Evolutionary conservation across 2,797 vertebrate species (phyloP).

Genomic region (Hafferia zeledoni): DNA sequence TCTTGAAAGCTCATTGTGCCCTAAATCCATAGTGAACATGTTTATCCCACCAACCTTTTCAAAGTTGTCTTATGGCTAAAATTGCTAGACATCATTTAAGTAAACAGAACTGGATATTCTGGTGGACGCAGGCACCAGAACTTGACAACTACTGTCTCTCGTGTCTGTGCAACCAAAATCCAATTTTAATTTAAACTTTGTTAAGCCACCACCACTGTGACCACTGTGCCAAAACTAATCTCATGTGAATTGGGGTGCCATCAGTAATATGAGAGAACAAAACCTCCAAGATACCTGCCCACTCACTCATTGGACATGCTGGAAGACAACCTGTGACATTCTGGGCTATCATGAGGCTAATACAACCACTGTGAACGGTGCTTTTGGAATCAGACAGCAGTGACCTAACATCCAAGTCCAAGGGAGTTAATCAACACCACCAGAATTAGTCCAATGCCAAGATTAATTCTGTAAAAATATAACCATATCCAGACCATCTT

Average conservation of each 20-base stretch:
- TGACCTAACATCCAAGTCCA: background rate
- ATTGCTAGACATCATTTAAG: background rate
- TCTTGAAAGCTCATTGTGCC: background rate
- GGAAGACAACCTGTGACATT: background rate
- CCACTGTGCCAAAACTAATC: background rate
- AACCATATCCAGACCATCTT: background rate
- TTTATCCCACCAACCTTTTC: background rate
- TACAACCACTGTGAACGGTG: background rate
- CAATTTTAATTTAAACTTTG: background rate
- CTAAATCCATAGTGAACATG: background rate
- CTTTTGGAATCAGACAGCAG: background rate
- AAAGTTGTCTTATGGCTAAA: background rate
- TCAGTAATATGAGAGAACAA: background rate
- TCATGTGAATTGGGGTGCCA: background rate
- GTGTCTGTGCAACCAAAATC: background rate
- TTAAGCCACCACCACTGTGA: background rate
- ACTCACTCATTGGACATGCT: background rate
- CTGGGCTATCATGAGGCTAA: background rate
- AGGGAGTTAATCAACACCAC: background rate
- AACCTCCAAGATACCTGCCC: background rate
- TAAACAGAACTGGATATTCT: background rate
- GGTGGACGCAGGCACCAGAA: background rate
- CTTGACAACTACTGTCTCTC: background rate
- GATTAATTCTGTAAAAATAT: background rate
- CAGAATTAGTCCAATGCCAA: background rate